These are phyloP conservation scores for Arizona elegans DNA, from an alignment of 2,113 vertebrate genomes.

Conservation along the genomic window DNA sequence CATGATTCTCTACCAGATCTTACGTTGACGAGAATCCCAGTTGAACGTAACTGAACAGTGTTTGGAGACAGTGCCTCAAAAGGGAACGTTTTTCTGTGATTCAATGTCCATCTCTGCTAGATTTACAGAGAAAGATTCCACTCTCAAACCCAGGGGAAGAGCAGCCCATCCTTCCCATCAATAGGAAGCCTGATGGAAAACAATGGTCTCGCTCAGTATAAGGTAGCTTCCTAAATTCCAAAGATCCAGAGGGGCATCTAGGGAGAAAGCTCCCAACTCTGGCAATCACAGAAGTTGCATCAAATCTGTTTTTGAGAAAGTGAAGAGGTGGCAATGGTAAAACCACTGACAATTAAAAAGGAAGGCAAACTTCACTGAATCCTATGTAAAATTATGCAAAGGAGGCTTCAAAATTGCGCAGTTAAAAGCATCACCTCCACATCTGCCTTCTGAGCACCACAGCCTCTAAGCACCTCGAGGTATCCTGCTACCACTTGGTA, in stretches of 20 bases:
- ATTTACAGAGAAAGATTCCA: neutral
- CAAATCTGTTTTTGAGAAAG: neutral
- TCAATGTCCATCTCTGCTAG: neutral
- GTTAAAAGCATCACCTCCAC: neutral
- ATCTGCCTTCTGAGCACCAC: neutral
- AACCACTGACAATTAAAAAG: neutral
- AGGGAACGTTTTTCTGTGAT: neutral
- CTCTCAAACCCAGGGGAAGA: neutral
- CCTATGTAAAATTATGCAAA: neutral
- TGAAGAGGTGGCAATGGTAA: neutral
- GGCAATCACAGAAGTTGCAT: neutral
- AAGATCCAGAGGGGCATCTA: neutral
- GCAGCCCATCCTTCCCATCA: neutral
- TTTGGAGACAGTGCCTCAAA: neutral
- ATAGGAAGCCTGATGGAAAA: neutral
- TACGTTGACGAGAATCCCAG: neutral
- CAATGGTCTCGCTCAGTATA: neutral
- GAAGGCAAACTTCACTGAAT: neutral
- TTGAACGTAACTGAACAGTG: neutral
- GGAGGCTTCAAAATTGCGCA: neutral
- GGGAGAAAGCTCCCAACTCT: neutral
- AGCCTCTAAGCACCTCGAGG: neutral
- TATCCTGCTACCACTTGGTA: slow-evolving; percentile 2
- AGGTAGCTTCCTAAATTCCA: neutral
- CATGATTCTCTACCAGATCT: neutral